A percentile compares a stretch with the other conserved stretches of the same genome.
Conservation (phyloP, 2,113 vertebrate species). For the Gallinago media region DNA sequence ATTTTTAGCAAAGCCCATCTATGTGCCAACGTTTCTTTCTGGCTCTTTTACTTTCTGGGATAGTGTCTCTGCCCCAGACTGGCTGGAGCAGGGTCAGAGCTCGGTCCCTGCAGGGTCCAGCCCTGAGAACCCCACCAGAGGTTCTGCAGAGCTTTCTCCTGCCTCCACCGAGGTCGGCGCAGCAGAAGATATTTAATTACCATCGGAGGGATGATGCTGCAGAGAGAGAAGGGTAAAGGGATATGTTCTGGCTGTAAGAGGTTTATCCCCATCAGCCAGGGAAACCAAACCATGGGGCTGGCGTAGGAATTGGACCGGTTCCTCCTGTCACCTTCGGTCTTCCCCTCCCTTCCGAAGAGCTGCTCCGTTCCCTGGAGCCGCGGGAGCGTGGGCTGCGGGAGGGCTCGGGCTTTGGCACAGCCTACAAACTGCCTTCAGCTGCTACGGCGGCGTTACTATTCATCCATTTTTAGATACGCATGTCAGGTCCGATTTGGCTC, state of each 20-base stretch:
- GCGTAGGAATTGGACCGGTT: background rate
- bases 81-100: slow-evolving; percentile 23
- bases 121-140: background rate
- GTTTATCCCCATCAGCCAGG: background rate
- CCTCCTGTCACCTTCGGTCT: slow-evolving; percentile 24
- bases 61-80: background rate
- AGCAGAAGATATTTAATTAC: background rate
- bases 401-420: slow-evolving; percentile 40
- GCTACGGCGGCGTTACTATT: slow-evolving; percentile 51
- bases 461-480: background rate
- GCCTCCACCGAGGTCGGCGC: background rate
- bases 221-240: background rate
- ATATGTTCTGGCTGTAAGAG: background rate
- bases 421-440: slow-evolving; percentile 43
- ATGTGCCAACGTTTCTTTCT: background rate
- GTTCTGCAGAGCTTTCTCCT: background rate
- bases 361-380: background rate
- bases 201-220: background rate
- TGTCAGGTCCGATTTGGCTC: slow-evolving; percentile 19
- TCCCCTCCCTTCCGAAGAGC: background rate
- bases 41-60: slow-evolving; percentile 18
- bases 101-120: background rate
- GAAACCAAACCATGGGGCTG: background rate
- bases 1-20: slow-evolving; percentile 64
- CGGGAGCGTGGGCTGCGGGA: slow-evolving; percentile 20